Evolutionary conservation across 2,113 vertebrate species (phyloP).

Genomic region (Oreotrochilus melanogaster): DNA sequence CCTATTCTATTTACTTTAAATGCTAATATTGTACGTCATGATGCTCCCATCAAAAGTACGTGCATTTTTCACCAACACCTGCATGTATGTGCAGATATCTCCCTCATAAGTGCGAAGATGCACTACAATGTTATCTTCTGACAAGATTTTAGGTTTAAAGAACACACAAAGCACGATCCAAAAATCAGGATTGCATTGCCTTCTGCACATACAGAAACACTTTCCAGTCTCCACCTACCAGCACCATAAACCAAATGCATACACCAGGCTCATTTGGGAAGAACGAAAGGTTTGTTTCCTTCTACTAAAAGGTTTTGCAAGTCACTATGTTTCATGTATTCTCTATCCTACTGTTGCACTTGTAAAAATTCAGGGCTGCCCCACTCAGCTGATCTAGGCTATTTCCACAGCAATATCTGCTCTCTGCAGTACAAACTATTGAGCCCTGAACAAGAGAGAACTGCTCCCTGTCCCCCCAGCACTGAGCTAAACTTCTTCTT

Average conservation of each 20-base stretch:
- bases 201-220: fast-evolving
- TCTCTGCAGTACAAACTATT: not conserved
- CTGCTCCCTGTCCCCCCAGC: not conserved
- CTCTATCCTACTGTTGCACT: not conserved
- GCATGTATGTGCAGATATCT: not conserved
- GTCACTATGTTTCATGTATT: not conserved
- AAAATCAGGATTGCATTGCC: not conserved
- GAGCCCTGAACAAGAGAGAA: not conserved
- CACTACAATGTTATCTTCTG: not conserved
- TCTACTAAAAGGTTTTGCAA: not conserved
- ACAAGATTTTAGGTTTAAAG: not conserved
- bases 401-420: not conserved
- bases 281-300: not conserved
- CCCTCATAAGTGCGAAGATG: not conserved
- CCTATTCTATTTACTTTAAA: not conserved
- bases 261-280: not conserved
- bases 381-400: not conserved
- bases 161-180: not conserved
- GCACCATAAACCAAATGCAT: not conserved
- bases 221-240: not conserved
- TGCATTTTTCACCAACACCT: not conserved
- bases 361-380: not conserved
- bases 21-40: not conserved
- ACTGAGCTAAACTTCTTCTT: not conserved
- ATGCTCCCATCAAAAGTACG: not conserved